Base-by-base conservation (phyloP, 1,140 invertebrate species). In the Sycophila sp. region DNA sequence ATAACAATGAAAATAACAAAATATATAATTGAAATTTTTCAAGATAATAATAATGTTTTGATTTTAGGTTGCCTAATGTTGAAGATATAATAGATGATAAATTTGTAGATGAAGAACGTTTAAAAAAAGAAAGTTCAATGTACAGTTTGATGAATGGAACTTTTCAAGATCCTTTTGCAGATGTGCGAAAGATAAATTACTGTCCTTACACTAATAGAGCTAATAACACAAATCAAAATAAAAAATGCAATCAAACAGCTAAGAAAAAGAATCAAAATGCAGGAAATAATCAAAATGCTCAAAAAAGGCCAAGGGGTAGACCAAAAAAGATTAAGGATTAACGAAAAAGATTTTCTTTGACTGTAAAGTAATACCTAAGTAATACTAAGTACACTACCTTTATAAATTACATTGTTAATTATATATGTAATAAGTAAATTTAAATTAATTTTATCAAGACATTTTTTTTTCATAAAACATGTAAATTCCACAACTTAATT, bases 51-150 rank as follows among this genome's bases (percentile, higher is more conserved):
- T 45, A 17, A n/a, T 13, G 40, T 17, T 45, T 1, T 42, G 40
- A 34, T 62, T 67, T 24, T n/a, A 68, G 64, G 64, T 10, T 22
- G 13, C 42, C 59, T 1, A 56, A 34, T 64, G 3, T 68, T 13
- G 65, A 73, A 30, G 65, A 73, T 40, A 53, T 73, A 2, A 13
- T 68, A 40, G 65, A 73, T 32, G 30, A 73, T 28, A 36, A 42
- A 40, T 73, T 68, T 64, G 17, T 69, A 0, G 51, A 38, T 51
- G 63, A 67, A 34, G 47, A 62, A 19, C 63, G 64, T 17, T 45
- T 72, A 26, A 15, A 53, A 28, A 24, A 36, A 19, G 70, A 72
- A 72, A 22, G 70, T 19, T 1, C 38, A 17, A 67, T 62, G 56
- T 72, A 72, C 30, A n/a, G 47, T 36, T 42, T 67, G 19, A 6